A percentile compares a stretch with the other conserved stretches of the same genome.
Evolutionary conservation across 1,140 invertebrate species (phyloP).

Genomic region (Doryteuthis pealeii): DNA sequence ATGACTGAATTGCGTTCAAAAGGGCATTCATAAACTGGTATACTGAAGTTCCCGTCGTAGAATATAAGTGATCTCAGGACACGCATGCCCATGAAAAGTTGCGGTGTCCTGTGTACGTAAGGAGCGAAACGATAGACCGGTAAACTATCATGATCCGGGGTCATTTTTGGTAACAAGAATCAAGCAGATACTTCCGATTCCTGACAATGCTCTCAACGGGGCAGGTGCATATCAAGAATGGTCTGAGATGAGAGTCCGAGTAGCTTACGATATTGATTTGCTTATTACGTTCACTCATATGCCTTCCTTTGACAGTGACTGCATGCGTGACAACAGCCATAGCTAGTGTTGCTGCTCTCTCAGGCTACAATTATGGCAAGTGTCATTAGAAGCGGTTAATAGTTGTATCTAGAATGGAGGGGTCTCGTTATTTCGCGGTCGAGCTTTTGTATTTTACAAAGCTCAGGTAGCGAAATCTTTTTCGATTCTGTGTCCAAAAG

Average conservation of each 20-base stretch:
- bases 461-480: too few relatives aligned
- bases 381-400: too few relatives aligned
- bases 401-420: too few relatives aligned
- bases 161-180: conserved; percentile 78
- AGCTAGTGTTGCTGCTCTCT: background rate
- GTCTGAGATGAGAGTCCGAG: conserved; percentile 87
- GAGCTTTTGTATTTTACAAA: too few relatives aligned
- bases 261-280: conserved; percentile 84
- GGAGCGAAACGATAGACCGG: conserved; percentile 57
- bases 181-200: conserved; percentile 78
- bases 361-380: background rate
- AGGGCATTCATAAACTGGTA: conserved; percentile 78
- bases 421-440: too few relatives aligned
- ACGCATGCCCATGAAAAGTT: conserved; percentile 65
- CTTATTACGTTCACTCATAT: conserved; percentile 86
- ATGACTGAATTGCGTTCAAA: conserved; percentile 34
- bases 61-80: conserved; percentile 85
- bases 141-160: conserved; percentile 56
- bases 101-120: conserved; percentile 56
- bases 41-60: conserved; percentile 79
- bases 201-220: conserved; percentile 80
- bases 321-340: conserved; percentile 29
- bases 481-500: too few relatives aligned
- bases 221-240: conserved; percentile 76
- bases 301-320: conserved; percentile 61